Evolutionary conservation across 2,888 invertebrate species (phyloP).

Genomic region (Bombyx huttoni): DNA sequence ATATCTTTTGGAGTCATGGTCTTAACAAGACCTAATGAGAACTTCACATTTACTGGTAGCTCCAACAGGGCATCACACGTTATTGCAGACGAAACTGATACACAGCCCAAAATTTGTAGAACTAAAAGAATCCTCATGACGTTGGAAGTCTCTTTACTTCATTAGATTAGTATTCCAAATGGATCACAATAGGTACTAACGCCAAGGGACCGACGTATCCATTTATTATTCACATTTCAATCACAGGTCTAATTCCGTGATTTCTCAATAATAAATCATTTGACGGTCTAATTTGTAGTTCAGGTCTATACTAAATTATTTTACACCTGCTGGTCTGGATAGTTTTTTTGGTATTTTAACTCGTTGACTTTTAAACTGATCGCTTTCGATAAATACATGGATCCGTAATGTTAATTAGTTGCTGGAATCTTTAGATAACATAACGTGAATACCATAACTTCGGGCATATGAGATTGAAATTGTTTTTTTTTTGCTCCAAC

Average conservation of each 20-base stretch:
- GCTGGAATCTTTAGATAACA: too few relatives aligned
- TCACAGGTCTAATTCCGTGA: background rate
- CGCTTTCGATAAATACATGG: too few relatives aligned
- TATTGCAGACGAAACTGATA: slow-evolving; percentile 5
- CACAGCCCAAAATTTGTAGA: background rate
- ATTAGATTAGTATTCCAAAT: slow-evolving; percentile 1
- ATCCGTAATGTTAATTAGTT: too few relatives aligned
- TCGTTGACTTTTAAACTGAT: too few relatives aligned
- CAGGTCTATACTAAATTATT: background rate
- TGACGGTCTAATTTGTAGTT: background rate
- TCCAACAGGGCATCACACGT: slow-evolving; percentile 37
- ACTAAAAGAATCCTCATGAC: background rate
- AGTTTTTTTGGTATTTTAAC: too few relatives aligned
- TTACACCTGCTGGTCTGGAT: background rate
- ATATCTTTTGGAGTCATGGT: slow-evolving; percentile 33
- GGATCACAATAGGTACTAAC: background rate
- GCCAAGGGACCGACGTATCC: background rate
- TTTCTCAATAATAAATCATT: background rate
- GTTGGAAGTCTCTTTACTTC: slow-evolving; percentile 3
- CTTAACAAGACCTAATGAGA: slow-evolving; percentile 26
- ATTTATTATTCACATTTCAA: background rate
- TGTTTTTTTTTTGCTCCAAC: too few relatives aligned
- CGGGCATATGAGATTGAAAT: too few relatives aligned
- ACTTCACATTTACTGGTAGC: slow-evolving; percentile 20
- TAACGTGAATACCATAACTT: too few relatives aligned